These are phyloP conservation scores for Campylomormyrus tamandua DNA, from an alignment of 2,113 vertebrate genomes.

Conservation along the genomic window DNA sequence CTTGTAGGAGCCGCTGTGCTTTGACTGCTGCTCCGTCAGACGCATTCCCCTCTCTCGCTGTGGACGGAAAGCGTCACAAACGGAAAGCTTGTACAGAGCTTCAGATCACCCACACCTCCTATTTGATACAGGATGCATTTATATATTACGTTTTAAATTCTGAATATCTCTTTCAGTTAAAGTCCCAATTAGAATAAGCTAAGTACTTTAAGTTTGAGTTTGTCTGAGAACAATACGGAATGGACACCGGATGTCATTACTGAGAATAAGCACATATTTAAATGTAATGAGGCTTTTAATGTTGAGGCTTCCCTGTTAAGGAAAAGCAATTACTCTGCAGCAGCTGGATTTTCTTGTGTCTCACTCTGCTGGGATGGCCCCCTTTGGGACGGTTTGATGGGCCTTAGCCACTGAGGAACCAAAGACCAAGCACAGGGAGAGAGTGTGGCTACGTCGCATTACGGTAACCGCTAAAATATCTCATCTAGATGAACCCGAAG, in stretches of 20 bases:
- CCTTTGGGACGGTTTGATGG: conserved; percentile 6
- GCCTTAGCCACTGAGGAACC: background rate
- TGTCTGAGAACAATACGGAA: conserved; percentile 17
- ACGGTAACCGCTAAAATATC: background rate
- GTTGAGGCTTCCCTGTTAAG: conserved; percentile 31
- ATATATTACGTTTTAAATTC: background rate
- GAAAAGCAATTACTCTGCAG: conserved; percentile 46
- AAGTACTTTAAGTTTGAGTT: background rate
- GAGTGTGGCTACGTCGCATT: background rate
- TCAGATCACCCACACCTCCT: background rate
- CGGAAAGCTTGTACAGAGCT: background rate
- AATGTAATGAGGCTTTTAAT: conserved; percentile 29
- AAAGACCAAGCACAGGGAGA: background rate
- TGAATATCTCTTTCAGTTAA: background rate
- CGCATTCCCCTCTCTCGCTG: conserved; percentile 40
- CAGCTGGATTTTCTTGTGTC: conserved; percentile 35
- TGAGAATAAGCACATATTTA: conserved; percentile 41
- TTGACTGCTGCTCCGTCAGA: conserved; percentile 43
- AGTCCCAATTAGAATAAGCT: background rate
- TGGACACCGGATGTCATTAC: conserved; percentile 35
- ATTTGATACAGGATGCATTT: background rate
- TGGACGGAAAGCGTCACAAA: background rate
- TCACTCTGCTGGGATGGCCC: conserved; percentile 28
- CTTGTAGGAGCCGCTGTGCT: conserved; percentile 51
- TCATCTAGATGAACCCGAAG: background rate